Percentiles rank a stretch among this genome's conserved stretches.
These are phyloP conservation scores for Cyphomyrus discorhynchus DNA, from an alignment of 2,113 vertebrate genomes.

Conservation along the genomic window DNA sequence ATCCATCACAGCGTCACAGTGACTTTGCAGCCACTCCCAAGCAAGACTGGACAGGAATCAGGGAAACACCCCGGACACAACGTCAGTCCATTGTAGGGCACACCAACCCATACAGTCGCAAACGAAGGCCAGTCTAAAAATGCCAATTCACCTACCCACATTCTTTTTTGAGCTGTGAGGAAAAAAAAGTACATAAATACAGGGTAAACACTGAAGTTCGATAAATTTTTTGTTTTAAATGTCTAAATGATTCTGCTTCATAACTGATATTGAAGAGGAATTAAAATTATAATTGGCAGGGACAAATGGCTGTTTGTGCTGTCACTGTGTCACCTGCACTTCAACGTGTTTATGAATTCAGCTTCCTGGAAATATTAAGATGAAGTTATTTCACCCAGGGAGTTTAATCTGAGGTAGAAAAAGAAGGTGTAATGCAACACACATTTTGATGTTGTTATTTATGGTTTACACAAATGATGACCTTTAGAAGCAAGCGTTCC, in stretches of 20 bases:
- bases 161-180: not conserved
- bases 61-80: not conserved
- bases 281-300: not conserved
- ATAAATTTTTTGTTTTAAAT: not conserved
- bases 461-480: not conserved
- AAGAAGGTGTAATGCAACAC: not conserved
- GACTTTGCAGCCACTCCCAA: not conserved
- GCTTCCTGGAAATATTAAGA: not conserved
- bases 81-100: not conserved
- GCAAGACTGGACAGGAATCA: not conserved
- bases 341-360: not conserved
- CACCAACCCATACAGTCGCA: not conserved
- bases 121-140: not conserved
- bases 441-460: conserved; percentile 3
- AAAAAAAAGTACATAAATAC: not conserved
- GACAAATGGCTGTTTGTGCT: not conserved
- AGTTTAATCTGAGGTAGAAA: not conserved
- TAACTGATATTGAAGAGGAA: not conserved
- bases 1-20: not conserved
- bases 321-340: not conserved
- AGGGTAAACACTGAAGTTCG: not conserved
- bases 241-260: not conserved
- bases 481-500: not conserved
- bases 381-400: not conserved
- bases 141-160: not conserved